Percentiles rank a stretch among this genome's conserved stretches.
These are phyloP conservation scores for Embiotoca jacksoni DNA, from an alignment of 2,113 vertebrate genomes.

Conservation along the genomic window DNA sequence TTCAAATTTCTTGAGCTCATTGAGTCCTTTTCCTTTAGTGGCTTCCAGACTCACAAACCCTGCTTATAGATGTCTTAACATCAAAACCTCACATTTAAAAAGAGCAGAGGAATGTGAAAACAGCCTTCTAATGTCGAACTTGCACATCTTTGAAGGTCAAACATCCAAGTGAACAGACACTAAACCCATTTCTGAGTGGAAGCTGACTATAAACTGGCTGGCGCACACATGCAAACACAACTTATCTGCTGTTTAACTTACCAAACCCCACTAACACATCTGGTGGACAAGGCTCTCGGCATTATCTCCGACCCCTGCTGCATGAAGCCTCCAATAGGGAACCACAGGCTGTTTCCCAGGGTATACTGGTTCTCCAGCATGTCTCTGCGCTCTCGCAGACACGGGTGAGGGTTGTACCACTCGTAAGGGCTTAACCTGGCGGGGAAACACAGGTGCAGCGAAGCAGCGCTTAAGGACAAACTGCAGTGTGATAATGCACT, in stretches of 20 bases:
- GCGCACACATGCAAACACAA: conserved; percentile 4
- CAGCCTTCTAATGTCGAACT: not conserved
- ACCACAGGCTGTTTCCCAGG: conserved; percentile 95
- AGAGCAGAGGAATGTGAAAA: conserved; percentile 1
- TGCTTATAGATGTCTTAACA: not conserved
- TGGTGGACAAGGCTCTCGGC: conserved; percentile 93
- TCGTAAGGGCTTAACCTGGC: conserved; percentile 93
- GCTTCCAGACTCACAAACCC: conserved; percentile 6
- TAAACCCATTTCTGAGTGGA: conserved; percentile 7
- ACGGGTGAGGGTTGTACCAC: conserved; percentile 96
- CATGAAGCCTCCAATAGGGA: conserved; percentile 97
- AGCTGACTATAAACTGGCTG: not conserved
- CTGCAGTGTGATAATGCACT: conserved; percentile 5
- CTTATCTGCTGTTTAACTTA: conserved; percentile 74
- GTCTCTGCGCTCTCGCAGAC: conserved; percentile 88
- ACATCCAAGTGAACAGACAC: conserved; percentile 1
- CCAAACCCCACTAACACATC: conserved; percentile 97
- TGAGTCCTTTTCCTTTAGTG: not conserved
- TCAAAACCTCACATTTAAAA: conserved; percentile 3
- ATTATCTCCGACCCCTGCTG: conserved; percentile 96
- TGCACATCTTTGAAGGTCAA: conserved; percentile 29
- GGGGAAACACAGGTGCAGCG: conserved; percentile 16
- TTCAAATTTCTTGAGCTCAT: not conserved
- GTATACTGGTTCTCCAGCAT: conserved; percentile 97
- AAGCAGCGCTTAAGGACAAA: conserved; percentile 44